A percentile compares a stretch with the other conserved stretches of the same genome.
Evolutionary conservation across 2,888 invertebrate species (phyloP).

Genomic region (Scotopteryx bipunctaria): DNA sequence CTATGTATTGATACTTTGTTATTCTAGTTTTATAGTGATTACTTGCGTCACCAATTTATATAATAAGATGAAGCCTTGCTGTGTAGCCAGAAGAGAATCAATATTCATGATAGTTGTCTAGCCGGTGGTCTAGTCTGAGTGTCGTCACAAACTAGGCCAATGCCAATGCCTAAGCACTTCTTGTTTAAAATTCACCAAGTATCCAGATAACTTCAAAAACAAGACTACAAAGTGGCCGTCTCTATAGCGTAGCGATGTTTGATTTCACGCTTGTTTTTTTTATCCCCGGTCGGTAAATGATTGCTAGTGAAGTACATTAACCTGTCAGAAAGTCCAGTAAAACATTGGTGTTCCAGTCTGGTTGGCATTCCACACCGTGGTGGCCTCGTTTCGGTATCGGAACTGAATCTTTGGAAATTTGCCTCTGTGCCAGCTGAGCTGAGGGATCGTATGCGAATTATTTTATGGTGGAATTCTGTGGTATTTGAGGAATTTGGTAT

Average conservation of each 20-base stretch:
- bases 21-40: not conserved
- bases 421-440: conserved; percentile 12
- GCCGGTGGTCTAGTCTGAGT: conserved; percentile 13
- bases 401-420: conserved; percentile 16
- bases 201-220: conserved; percentile 1
- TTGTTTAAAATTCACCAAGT: conserved; percentile 1
- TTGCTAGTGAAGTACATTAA: conserved; percentile 28
- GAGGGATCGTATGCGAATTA: conserved; percentile 14
- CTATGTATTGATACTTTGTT: not conserved
- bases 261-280: conserved; percentile 33
- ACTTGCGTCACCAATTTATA: not conserved
- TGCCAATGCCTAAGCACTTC: not conserved
- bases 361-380: conserved; percentile 58
- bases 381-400: conserved; percentile 53
- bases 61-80: conserved; percentile 14
- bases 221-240: conserved; percentile 3
- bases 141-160: conserved; percentile 18
- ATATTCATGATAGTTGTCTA: conserved; percentile 19
- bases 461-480: conserved; percentile 1
- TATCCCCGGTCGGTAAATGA: conserved; percentile 33
- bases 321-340: conserved; percentile 52
- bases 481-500: not conserved
- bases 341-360: conserved; percentile 71
- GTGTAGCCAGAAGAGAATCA: conserved; percentile 11
- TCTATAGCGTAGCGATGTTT: conserved; percentile 14